Evolutionary conservation across 2,113 vertebrate genomes (phyloP).

Genomic region (Motacilla tschutschensis): DNA sequence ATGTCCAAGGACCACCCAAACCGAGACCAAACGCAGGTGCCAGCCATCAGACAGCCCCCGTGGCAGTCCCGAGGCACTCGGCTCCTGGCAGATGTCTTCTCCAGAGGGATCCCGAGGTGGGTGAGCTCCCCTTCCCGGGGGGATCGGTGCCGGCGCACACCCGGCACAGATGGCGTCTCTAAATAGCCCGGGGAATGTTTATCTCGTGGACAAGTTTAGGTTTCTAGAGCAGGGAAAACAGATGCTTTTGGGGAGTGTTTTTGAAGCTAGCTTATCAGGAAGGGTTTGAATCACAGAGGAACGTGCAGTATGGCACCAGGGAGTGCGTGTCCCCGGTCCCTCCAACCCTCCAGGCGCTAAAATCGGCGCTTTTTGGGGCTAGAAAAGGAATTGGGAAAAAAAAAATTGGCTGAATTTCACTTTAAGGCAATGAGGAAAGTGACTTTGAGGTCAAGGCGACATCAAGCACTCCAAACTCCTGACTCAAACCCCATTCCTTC

Average conservation of each 20-base stretch:
- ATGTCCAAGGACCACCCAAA: not conserved
- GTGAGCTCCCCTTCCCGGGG: not conserved
- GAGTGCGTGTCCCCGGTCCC: not conserved
- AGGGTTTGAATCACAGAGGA: constrained; percentile 18
- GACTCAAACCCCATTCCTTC: constrained; percentile 11
- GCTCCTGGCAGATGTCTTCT: not conserved
- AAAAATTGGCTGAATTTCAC: not conserved
- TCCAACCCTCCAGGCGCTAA: not conserved
- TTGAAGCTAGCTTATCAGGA: constrained; percentile 7
- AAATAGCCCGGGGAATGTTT: constrained; percentile 47
- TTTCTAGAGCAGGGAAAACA: constrained; percentile 58
- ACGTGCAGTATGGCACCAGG: not conserved
- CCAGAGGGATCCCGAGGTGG: not conserved
- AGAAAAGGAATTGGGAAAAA: not conserved
- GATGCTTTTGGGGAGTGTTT: constrained; percentile 41
- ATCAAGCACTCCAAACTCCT: not conserved
- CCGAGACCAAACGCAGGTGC: not conserved
- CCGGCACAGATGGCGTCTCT: constrained; percentile 43
- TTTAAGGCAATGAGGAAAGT: not conserved
- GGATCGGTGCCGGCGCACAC: fast-evolving
- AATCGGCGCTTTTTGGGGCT: fast-evolving
- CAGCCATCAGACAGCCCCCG: not conserved
- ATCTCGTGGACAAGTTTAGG: constrained; percentile 38
- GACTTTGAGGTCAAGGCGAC: not conserved
- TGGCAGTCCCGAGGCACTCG: not conserved